Conservation (phyloP, 2,797 vertebrate genomes). For the Naso thynnoides region DNA sequence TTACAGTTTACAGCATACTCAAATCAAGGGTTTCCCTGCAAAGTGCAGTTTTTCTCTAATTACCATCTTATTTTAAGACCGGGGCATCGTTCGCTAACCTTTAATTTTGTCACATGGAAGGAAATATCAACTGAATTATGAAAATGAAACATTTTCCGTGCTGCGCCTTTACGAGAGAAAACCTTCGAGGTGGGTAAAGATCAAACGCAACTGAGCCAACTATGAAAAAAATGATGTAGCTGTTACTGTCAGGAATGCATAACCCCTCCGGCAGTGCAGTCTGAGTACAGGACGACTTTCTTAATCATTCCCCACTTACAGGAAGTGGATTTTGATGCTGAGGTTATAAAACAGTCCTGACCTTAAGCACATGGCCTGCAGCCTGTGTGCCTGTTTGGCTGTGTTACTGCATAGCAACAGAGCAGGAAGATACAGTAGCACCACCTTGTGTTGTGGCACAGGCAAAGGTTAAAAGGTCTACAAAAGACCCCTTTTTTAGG, state of each 20-base stretch:
- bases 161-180: constrained; percentile 37
- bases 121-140: constrained; percentile 69
- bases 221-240: constrained; percentile 31
- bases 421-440: constrained; percentile 78
- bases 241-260: constrained; percentile 28
- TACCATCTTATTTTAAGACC: constrained; percentile 75
- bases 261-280: constrained; percentile 14
- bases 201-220: constrained; percentile 38
- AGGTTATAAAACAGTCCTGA: constrained; percentile 61
- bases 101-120: constrained; percentile 69
- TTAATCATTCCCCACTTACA: constrained; percentile 51
- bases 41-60: constrained; percentile 70
- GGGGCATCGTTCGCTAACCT: constrained; percentile 61
- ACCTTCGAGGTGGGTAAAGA: constrained; percentile 37
- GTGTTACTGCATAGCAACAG: constrained; percentile 39
- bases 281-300: constrained; percentile 30
- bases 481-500: background rate
- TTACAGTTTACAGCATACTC: constrained; percentile 75
- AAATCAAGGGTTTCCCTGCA: constrained; percentile 79
- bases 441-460: constrained; percentile 82
- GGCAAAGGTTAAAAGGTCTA: constrained; percentile 63
- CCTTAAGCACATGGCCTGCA: constrained; percentile 63
- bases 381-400: constrained; percentile 51
- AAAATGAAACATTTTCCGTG: constrained; percentile 47
- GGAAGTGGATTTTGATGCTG: constrained; percentile 55